Evolutionary conservation across 2,113 vertebrate genomes (phyloP).

Genomic region (Caranx melampygus): DNA sequence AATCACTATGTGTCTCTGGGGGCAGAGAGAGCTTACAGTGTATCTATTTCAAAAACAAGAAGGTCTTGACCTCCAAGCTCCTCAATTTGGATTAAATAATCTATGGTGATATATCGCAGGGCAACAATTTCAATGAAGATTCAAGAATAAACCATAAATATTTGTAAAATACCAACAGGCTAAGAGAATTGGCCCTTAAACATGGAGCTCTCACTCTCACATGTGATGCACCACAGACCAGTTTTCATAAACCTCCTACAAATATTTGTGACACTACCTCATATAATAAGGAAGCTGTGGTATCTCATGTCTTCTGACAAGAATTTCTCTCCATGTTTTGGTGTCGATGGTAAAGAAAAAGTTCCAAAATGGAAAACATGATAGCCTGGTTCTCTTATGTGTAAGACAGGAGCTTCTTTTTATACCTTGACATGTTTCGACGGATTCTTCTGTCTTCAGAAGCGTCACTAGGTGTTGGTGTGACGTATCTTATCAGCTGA

Average conservation of each 20-base stretch:
- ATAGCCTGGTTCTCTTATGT: too few relatives aligned
- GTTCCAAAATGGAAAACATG: too few relatives aligned
- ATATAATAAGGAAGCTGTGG: background rate
- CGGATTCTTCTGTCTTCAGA: too few relatives aligned
- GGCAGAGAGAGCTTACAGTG: background rate
- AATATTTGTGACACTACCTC: background rate
- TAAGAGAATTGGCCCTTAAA: background rate
- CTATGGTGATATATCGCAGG: background rate
- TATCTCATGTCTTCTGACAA: background rate
- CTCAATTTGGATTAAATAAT: slow-evolving; percentile 1
- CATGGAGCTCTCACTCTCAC: background rate
- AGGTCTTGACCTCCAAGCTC: background rate
- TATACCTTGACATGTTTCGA: too few relatives aligned
- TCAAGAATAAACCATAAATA: background rate
- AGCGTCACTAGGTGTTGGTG: too few relatives aligned
- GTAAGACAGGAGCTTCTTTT: too few relatives aligned
- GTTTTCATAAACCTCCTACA: background rate
- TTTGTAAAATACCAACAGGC: background rate
- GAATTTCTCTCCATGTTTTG: background rate
- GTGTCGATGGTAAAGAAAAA: background rate
- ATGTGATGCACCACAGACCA: background rate
- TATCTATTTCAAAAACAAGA: slow-evolving; percentile 41
- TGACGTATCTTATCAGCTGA: too few relatives aligned
- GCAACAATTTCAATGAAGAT: background rate
- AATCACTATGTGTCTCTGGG: slow-evolving; percentile 69